phyloP scores from a whole-genome alignment of 2,888 invertebrate species.

The Andrena flavipes region DNA sequence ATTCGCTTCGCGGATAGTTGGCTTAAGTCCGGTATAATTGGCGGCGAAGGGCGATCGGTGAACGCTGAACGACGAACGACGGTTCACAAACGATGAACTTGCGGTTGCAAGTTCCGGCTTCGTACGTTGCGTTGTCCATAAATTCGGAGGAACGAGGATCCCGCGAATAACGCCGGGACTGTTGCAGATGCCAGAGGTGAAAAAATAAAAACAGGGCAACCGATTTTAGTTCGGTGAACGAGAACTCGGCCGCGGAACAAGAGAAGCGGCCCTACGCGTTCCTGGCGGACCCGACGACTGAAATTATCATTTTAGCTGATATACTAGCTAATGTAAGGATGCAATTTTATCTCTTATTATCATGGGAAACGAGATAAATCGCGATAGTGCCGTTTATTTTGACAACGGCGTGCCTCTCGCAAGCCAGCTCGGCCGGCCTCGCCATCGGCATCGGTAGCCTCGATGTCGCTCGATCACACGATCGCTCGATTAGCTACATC shows the following conservation, averaged over 20 bases:
- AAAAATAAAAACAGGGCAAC: too few relatives aligned
- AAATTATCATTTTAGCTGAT: slow-evolving; percentile 85
- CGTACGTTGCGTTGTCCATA: too few relatives aligned
- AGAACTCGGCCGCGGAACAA: slow-evolving; percentile 22
- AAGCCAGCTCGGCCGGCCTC: slow-evolving; percentile 49
- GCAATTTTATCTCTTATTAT: slow-evolving; percentile 85
- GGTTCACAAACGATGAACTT: too few relatives aligned
- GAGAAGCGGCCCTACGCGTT: slow-evolving; percentile 80
- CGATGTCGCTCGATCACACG: slow-evolving; percentile 38
- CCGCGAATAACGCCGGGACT: too few relatives aligned
- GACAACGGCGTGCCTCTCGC: slow-evolving; percentile 78
- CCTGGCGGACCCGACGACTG: slow-evolving; percentile 83
- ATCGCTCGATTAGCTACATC: not conserved
- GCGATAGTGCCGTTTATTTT: slow-evolving; percentile 85
- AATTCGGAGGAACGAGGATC: too few relatives aligned
- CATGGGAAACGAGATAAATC: slow-evolving; percentile 85
- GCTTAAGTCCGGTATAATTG: too few relatives aligned
- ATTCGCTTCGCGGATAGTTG: too few relatives aligned
- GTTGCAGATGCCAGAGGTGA: too few relatives aligned
- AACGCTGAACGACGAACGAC: too few relatives aligned
- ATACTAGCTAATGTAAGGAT: slow-evolving; percentile 85
- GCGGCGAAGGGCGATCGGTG: too few relatives aligned
- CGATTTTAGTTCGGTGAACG: not conserved
- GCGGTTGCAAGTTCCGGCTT: too few relatives aligned
- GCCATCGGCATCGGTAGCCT: slow-evolving; percentile 48